These are phyloP conservation scores for Eupithecia tripunctaria DNA, from an alignment of 2,888 invertebrate species.

Conservation along the genomic window DNA sequence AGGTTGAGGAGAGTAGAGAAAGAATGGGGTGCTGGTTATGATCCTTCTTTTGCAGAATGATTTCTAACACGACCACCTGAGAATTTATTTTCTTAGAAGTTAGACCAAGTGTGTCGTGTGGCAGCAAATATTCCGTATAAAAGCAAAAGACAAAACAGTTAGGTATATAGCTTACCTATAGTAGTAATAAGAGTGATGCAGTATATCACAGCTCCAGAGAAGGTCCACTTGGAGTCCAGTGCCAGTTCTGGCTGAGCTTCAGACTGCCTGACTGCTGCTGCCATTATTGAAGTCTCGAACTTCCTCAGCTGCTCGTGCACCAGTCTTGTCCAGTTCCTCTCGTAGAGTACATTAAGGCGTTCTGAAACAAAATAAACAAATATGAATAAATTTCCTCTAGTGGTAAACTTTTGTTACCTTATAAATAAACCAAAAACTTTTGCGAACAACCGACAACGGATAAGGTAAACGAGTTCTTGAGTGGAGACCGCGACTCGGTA, in stretches of 20 bases:
- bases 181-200: constrained; percentile 95
- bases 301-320: constrained; percentile 91
- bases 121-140: not conserved
- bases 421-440: too few relatives aligned
- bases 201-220: constrained; percentile 92
- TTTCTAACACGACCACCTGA: not conserved
- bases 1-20: too few relatives aligned
- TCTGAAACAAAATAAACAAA: constrained; percentile 77
- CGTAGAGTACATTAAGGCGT: constrained; percentile 92
- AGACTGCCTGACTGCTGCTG: constrained; percentile 86
- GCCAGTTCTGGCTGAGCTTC: constrained; percentile 71
- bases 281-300: constrained; percentile 92
- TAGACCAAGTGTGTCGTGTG: too few relatives aligned
- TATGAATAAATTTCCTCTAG: not conserved
- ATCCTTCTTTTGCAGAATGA: not conserved
- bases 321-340: constrained; percentile 92
- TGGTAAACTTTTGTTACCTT: too few relatives aligned
- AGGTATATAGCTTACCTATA: constrained; percentile 87
- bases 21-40: too few relatives aligned
- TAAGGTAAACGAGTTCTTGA: too few relatives aligned
- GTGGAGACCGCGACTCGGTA: too few relatives aligned
- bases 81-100: not conserved
- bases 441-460: too few relatives aligned
- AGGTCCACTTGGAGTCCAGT: constrained; percentile 89
- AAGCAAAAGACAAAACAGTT: not conserved